phyloP scores from a whole-genome alignment of 2,113 vertebrate species.

The Corythaixoides concolor region DNA sequence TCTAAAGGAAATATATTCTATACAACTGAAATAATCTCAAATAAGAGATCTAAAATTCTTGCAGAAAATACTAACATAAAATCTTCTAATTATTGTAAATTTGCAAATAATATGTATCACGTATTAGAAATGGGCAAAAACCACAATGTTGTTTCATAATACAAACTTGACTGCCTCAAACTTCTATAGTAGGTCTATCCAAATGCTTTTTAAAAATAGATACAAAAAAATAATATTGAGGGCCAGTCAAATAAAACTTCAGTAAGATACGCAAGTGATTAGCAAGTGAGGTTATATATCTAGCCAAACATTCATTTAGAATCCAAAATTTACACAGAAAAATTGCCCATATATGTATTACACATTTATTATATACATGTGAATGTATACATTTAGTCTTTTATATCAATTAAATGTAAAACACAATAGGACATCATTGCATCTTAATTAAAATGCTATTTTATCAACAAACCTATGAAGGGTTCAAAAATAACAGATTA shows the following conservation, averaged over 20 bases:
- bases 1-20: neutral
- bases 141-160: neutral
- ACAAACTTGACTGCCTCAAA: neutral
- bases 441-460: neutral
- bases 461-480: neutral
- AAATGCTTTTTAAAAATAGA: neutral
- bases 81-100: neutral
- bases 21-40: neutral
- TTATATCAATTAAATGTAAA: neutral
- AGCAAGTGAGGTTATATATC: neutral
- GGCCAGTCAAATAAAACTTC: neutral
- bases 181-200: neutral
- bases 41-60: neutral
- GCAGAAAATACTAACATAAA: neutral
- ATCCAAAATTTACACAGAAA: neutral
- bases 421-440: neutral
- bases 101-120: neutral
- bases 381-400: neutral
- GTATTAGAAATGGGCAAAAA: neutral
- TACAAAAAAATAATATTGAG: neutral
- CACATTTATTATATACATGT: neutral
- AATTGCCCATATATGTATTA: neutral
- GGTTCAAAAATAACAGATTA: slow-evolving; percentile 9
- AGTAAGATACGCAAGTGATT: neutral
- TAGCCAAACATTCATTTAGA: neutral